Conservation (phyloP, 2,888 invertebrate genomes). For the Prosapia bicincta region DNA sequence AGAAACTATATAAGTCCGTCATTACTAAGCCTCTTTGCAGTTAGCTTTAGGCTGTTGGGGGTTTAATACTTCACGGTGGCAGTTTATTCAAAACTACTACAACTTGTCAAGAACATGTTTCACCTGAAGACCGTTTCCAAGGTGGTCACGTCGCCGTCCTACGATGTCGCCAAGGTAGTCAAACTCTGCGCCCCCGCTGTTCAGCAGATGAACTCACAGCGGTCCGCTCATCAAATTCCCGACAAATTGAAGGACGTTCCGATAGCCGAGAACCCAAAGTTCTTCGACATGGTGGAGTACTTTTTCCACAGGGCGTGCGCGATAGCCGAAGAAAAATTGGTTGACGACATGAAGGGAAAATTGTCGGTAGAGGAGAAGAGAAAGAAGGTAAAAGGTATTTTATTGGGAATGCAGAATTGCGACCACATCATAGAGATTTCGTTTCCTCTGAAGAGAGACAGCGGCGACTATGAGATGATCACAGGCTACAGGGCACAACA, state of each 20-base stretch:
- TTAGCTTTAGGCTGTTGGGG: not conserved
- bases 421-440: conserved; percentile 89
- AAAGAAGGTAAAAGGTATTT: conserved; percentile 91
- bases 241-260: conserved; percentile 78
- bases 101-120: conserved; percentile 3
- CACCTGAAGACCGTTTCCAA: conserved; percentile 5
- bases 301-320: conserved; percentile 96
- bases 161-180: conserved; percentile 8
- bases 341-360: conserved; percentile 76
- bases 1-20: not conserved
- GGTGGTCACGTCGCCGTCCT: conserved; percentile 1
- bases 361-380: conserved; percentile 79
- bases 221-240: conserved; percentile 69
- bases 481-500: conserved; percentile 97
- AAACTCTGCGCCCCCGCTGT: conserved; percentile 49
- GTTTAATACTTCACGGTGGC: not conserved
- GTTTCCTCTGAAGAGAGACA: conserved; percentile 93
- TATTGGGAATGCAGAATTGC: conserved; percentile 94
- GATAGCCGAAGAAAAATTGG: conserved; percentile 81
- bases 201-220: conserved; percentile 49
- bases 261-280: conserved; percentile 74
- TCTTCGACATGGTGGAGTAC: conserved; percentile 98
- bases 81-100: not conserved
- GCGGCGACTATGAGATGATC: conserved; percentile 96
- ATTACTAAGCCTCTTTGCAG: not conserved